These are phyloP conservation scores for Rallus crepitans DNA, from an alignment of 2,797 vertebrate genomes.

Conservation along the genomic window DNA sequence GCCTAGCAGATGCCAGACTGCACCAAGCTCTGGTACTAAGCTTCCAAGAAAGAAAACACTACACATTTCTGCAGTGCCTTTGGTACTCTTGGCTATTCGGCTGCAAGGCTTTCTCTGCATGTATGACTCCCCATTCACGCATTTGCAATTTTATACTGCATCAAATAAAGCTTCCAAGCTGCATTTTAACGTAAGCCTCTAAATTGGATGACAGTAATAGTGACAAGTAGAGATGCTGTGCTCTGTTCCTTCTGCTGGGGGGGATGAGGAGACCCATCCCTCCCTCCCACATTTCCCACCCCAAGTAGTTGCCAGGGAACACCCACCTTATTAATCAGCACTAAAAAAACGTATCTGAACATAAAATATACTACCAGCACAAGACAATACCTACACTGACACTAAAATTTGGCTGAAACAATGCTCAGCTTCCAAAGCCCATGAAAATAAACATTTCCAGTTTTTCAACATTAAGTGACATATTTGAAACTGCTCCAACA, in stretches of 20 bases:
- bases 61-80: not conserved
- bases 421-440: not conserved
- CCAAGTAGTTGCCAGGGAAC: not conserved
- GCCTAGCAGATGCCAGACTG: not conserved
- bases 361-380: not conserved
- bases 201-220: not conserved
- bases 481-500: not conserved
- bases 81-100: not conserved
- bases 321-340: not conserved
- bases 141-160: not conserved
- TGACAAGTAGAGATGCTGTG: not conserved
- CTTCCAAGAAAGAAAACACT: not conserved
- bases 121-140: not conserved
- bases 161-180: not conserved
- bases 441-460: not conserved
- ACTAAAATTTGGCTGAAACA: not conserved
- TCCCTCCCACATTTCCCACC: not conserved
- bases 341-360: not conserved
- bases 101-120: not conserved
- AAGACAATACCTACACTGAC: not conserved
- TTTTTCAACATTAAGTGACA: not conserved
- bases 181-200: not conserved
- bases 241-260: not conserved
- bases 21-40: not conserved
- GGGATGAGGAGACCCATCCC: not conserved